A percentile compares a stretch with the other conserved stretches of the same genome.
Conservation (phyloP, 2,113 vertebrate genomes). For the Charadrius vociferus region DNA sequence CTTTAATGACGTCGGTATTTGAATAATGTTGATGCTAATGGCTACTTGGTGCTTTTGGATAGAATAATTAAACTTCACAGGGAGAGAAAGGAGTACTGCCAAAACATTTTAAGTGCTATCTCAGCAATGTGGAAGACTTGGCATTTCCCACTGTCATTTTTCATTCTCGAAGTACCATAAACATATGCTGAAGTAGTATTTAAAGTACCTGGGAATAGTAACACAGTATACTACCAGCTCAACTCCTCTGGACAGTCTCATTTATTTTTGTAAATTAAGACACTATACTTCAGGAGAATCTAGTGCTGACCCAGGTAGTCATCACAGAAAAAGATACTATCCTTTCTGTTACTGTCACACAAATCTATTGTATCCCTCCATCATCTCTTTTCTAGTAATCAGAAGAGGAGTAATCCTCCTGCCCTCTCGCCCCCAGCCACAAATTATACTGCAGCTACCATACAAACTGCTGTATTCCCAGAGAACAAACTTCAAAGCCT, state of each 20-base stretch:
- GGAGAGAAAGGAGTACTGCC: background rate
- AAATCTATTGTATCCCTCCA: background rate
- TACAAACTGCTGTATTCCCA: background rate
- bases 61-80: background rate
- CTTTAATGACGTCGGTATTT: background rate
- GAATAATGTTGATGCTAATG: background rate
- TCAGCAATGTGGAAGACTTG: conserved; percentile 15
- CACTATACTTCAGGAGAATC: background rate
- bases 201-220: background rate
- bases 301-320: background rate
- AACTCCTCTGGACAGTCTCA: background rate
- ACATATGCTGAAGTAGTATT: background rate
- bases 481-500: background rate
- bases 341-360: background rate
- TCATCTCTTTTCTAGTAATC: background rate
- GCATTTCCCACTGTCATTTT: background rate
- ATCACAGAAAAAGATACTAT: background rate
- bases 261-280: background rate
- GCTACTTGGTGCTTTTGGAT: background rate
- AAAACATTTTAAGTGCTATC: background rate
- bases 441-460: background rate
- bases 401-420: background rate
- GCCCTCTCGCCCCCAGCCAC: background rate
- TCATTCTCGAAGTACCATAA: background rate
- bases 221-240: background rate